Conservation (phyloP, 1,140 invertebrate species). For the Brachionus rubens region DNA sequence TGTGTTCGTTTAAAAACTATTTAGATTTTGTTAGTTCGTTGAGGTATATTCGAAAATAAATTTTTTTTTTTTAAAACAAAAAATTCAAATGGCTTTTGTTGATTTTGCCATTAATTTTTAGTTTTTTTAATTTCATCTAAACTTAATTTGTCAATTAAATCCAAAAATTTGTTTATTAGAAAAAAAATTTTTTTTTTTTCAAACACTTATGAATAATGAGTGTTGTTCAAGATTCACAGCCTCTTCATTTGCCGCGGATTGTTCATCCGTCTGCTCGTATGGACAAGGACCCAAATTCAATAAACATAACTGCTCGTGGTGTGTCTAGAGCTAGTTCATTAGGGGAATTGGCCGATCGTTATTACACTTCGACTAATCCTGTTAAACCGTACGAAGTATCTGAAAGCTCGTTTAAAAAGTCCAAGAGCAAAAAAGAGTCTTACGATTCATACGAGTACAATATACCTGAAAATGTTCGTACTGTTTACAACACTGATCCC, state of each 20-base stretch:
- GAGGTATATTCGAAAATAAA: not conserved
- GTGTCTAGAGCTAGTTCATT: conserved; percentile 37
- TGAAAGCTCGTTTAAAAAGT: conserved; percentile 18
- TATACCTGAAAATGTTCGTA: conserved; percentile 35
- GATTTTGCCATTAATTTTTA: not conserved
- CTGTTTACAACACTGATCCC: conserved; percentile 18
- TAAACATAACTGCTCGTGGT: conserved; percentile 30
- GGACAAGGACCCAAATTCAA: conserved; percentile 15
- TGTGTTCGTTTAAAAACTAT: not conserved
- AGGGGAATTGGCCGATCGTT: conserved; percentile 20
- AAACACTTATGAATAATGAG: conserved; percentile 9
- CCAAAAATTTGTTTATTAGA: not conserved
- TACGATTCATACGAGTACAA: not conserved
- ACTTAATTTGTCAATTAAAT: not conserved
- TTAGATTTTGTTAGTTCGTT: not conserved
- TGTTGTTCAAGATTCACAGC: not conserved
- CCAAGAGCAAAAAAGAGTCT: not conserved
- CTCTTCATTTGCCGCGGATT: conserved; percentile 31
- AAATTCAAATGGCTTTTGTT: not conserved
- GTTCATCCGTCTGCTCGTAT: conserved; percentile 30
- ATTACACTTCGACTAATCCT: not conserved
- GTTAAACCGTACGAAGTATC: not conserved
- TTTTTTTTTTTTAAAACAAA: not conserved
- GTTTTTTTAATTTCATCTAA: not conserved
- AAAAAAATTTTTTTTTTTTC: not conserved